Conservation (phyloP, 2,113 vertebrate species). For the Irena cyanogastra region DNA sequence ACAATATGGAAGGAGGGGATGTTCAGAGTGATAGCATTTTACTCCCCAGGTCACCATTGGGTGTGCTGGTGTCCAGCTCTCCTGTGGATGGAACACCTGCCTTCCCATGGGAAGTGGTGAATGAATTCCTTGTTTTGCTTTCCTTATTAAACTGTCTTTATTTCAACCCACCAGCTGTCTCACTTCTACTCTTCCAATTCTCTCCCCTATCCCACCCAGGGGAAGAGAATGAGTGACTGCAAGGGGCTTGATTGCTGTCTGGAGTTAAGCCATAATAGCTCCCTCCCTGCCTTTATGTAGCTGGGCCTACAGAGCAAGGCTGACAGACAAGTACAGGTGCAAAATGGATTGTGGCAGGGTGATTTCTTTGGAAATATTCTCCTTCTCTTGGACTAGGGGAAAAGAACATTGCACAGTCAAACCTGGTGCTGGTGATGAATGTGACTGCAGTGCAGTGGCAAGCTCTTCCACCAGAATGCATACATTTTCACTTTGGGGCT, state of each 20-base stretch:
- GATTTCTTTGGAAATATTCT: background rate
- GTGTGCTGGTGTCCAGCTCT: background rate
- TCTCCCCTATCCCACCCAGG: background rate
- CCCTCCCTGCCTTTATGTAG: background rate
- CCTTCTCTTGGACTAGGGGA: background rate
- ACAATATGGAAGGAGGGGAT: background rate
- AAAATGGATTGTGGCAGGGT: background rate
- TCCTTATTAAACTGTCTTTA: background rate
- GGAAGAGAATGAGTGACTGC: accelerated
- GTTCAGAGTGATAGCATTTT: accelerated
- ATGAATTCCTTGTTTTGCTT: background rate
- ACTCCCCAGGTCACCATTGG: background rate
- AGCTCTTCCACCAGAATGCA: background rate
- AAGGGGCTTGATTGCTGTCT: background rate
- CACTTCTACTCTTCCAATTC: background rate
- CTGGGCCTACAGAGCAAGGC: background rate
- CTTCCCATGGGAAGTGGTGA: background rate
- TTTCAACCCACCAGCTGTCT: background rate
- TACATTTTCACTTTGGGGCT: background rate
- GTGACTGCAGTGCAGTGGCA: background rate
- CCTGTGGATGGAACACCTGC: background rate
- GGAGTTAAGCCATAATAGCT: background rate
- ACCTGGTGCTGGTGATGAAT: background rate
- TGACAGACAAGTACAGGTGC: background rate
- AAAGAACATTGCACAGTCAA: background rate